These are phyloP conservation scores for Amphipyra tragopoginis DNA, from an alignment of 2,888 invertebrate species.

Conservation along the genomic window DNA sequence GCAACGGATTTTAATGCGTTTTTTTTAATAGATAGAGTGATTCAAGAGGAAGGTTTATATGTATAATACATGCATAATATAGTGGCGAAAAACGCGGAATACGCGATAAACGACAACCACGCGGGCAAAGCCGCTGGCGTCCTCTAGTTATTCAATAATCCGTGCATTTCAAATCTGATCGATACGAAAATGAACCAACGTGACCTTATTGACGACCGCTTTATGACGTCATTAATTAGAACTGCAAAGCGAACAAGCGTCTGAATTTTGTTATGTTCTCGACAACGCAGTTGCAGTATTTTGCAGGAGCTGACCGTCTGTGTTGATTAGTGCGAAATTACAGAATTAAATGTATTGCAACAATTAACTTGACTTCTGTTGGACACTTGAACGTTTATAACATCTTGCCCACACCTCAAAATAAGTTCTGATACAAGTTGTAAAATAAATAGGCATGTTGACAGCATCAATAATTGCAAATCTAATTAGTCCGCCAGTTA, in stretches of 20 bases:
- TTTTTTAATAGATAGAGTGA: too few species aligned
- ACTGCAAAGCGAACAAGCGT: constrained; percentile 42
- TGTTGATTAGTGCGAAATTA: constrained; percentile 5
- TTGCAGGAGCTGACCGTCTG: constrained; percentile 16
- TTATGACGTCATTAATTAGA: constrained; percentile 38
- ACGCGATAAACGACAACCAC: too few species aligned
- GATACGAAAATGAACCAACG: constrained; percentile 45
- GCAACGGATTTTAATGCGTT: too few species aligned
- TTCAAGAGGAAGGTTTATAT: too few species aligned
- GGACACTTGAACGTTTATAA: constrained; percentile 7
- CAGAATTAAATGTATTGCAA: constrained; percentile 37
- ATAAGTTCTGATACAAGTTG: too few species aligned
- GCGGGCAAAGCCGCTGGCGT: too few species aligned
- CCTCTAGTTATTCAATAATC: constrained; percentile 38
- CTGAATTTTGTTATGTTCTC: constrained; percentile 16
- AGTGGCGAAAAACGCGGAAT: too few species aligned
- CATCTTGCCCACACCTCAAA: too few species aligned
- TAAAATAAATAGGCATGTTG: too few species aligned
- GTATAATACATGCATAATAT: too few species aligned
- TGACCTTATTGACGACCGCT: constrained; percentile 52
- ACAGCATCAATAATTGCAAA: too few species aligned
- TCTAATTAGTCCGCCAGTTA: too few species aligned
- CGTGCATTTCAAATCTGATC: constrained; percentile 28
- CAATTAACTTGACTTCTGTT: constrained; percentile 35
- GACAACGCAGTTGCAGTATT: constrained; percentile 13